Conservation (phyloP, 2,888 invertebrate genomes). For the Aelia acuminata region DNA sequence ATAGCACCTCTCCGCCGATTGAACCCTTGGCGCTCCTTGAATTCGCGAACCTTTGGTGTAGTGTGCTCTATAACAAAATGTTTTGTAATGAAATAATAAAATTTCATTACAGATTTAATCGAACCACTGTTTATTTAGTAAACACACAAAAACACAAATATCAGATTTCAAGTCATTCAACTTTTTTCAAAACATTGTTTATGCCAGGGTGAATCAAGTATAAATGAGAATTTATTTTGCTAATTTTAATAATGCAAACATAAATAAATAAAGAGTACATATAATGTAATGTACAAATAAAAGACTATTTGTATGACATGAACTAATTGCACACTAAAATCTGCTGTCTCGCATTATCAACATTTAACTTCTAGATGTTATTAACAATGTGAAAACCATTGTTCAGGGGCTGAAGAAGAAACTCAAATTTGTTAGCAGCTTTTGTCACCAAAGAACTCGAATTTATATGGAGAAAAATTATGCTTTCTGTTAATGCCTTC, state of each 20-base stretch:
- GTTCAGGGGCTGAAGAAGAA: no score
- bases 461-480: no score
- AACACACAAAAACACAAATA: neutral
- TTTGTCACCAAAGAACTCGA: no score
- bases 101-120: conserved; percentile 16
- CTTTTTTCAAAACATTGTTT: neutral
- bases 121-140: neutral
- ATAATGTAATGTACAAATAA: no score
- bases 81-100: conserved; percentile 8
- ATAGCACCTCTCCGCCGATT: conserved; percentile 97
- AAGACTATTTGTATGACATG: no score
- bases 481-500: no score
- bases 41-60: conserved; percentile 81
- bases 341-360: no score
- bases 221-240: neutral
- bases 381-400: no score
- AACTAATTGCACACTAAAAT: no score
- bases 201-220: neutral
- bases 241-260: neutral
- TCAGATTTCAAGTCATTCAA: neutral
- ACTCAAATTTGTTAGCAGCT: no score
- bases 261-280: no score
- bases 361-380: no score
- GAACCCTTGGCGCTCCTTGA: conserved; percentile 93
- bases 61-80: conserved; percentile 70